These are phyloP conservation scores for Athripsodes cinereus DNA, from an alignment of 2,888 invertebrate species.

Conservation along the genomic window DNA sequence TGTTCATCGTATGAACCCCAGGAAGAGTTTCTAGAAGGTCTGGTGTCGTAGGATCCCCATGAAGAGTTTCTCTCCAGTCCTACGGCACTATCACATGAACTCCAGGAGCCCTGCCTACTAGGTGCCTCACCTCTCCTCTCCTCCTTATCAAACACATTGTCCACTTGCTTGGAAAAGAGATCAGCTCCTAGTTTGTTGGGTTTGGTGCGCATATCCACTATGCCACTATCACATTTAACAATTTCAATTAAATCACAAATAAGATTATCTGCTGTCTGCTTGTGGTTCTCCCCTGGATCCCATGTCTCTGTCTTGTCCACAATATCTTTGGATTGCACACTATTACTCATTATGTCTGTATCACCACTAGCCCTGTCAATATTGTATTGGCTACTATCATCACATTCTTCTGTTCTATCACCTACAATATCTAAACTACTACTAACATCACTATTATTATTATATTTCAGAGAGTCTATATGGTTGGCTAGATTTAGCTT, in stretches of 20 bases:
- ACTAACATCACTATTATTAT: constrained; percentile 26
- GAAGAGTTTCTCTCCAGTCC: constrained; percentile 68
- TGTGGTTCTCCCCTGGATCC: constrained; percentile 56
- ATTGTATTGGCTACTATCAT: constrained; percentile 34
- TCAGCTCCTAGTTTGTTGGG: constrained; percentile 48
- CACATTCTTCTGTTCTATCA: constrained; percentile 31
- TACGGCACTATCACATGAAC: constrained; percentile 71
- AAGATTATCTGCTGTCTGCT: constrained; percentile 33
- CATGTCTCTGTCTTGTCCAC: constrained; percentile 56
- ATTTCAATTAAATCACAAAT: constrained; percentile 36
- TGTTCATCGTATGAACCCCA: constrained; percentile 69
- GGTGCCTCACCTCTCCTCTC: constrained; percentile 45
- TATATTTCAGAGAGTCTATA: constrained; percentile 43
- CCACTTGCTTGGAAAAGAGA: constrained; percentile 63
- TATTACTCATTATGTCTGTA: constrained; percentile 30
- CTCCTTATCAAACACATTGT: constrained; percentile 65
- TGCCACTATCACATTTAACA: constrained; percentile 50
- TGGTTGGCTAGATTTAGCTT: constrained; percentile 52
- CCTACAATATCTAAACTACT: constrained; percentile 32
- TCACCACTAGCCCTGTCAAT: constrained; percentile 34
- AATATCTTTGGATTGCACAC: constrained; percentile 18
- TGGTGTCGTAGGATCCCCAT: constrained; percentile 73
- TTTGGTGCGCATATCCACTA: constrained; percentile 42
- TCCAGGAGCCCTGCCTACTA: constrained; percentile 70
- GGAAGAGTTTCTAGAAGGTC: constrained; percentile 63